phyloP scores from a whole-genome alignment of 2,888 invertebrate genomes.

The Herminia tarsipennalis region DNA sequence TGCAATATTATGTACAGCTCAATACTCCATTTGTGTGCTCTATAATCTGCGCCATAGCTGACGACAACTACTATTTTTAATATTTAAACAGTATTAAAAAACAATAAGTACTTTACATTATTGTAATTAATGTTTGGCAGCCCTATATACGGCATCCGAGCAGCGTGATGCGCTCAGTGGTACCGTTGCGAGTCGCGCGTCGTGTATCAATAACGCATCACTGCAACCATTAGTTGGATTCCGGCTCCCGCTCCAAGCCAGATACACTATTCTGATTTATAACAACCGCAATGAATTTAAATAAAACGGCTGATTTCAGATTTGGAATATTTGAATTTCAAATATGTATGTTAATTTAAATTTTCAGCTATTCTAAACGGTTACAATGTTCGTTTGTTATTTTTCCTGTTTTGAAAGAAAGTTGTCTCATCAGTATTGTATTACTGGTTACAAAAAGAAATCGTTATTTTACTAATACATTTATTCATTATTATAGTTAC shows the following conservation, averaged over 20 bases:
- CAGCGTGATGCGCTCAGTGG: slow-evolving; percentile 42
- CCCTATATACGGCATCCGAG: slow-evolving; percentile 31
- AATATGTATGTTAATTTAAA: slow-evolving; percentile 38
- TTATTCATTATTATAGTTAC: no score
- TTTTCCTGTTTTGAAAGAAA: background rate
- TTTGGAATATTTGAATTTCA: slow-evolving; percentile 40
- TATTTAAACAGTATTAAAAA: background rate
- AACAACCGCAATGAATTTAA: slow-evolving; percentile 23
- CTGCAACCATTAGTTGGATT: slow-evolving; percentile 46
- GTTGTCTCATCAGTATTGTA: background rate
- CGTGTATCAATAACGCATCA: slow-evolving; percentile 58
- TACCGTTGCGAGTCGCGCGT: slow-evolving; percentile 45
- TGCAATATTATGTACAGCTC: no score
- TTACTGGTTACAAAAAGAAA: background rate
- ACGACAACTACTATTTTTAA: no score
- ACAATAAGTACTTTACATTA: background rate
- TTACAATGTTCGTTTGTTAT: background rate
- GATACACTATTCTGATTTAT: slow-evolving; percentile 43
- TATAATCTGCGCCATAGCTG: no score
- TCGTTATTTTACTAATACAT: no score
- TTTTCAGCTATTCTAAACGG: slow-evolving; percentile 25
- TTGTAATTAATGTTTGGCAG: slow-evolving; percentile 6
- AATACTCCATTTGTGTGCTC: no score
- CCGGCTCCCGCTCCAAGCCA: slow-evolving; percentile 32
- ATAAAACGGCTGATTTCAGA: slow-evolving; percentile 36